Conservation (phyloP, 2,113 vertebrate genomes). For the Psittacara wagleri region DNA sequence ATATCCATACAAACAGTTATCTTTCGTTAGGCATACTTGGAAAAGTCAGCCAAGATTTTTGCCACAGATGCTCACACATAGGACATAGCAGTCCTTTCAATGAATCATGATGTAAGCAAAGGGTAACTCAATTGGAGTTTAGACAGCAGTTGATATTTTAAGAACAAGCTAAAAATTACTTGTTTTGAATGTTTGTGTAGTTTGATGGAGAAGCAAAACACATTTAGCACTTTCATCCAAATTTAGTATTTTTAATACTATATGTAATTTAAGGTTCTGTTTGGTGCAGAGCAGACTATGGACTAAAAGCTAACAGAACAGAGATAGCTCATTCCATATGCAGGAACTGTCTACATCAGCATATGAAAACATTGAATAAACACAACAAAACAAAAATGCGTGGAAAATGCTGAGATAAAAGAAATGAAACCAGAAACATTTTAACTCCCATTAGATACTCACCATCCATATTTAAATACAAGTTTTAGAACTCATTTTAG, state of each 20-base stretch:
- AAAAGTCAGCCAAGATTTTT: background rate
- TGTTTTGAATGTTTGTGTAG: background rate
- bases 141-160: background rate
- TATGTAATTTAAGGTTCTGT: background rate
- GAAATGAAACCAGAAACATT: background rate
- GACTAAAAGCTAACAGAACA: background rate
- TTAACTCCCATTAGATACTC: background rate
- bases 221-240: background rate
- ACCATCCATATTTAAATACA: background rate
- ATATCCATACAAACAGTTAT: background rate
- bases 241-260: background rate
- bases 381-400: background rate
- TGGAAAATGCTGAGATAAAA: background rate
- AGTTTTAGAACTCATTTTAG: background rate
- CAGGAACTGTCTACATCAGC: background rate
- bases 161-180: background rate
- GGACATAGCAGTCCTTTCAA: background rate
- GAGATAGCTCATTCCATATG: background rate
- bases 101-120: background rate
- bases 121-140: background rate
- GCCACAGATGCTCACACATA: background rate
- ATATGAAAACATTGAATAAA: background rate
- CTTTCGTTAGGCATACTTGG: background rate
- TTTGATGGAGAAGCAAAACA: background rate
- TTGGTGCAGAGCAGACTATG: background rate